A percentile compares a stretch with the other conserved stretches of the same genome.
Conservation (phyloP, 1,140 invertebrate genomes). For the Tribolium castaneum region DNA sequence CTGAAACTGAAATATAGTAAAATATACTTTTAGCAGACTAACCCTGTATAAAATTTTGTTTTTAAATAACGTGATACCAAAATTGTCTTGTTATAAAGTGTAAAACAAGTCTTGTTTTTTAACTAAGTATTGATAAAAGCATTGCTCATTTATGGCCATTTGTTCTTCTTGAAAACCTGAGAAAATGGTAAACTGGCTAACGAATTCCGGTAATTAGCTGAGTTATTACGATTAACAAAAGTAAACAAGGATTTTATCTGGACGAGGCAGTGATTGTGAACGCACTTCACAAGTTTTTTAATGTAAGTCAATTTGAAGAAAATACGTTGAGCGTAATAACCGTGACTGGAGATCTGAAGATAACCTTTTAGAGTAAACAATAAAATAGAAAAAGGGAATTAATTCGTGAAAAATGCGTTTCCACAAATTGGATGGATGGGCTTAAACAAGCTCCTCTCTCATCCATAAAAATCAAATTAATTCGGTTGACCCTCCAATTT, state of each 20-base stretch:
- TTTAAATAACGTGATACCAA: too few species aligned
- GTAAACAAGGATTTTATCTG: not conserved
- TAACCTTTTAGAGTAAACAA: not conserved
- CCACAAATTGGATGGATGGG: not conserved
- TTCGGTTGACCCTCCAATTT: conserved; percentile 14
- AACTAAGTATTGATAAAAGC: not conserved
- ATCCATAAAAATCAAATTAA: not conserved
- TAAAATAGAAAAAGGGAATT: not conserved
- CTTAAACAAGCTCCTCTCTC: not conserved
- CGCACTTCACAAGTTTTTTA: not conserved
- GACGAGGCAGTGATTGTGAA: not conserved
- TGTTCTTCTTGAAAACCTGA: not conserved
- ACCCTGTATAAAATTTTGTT: too few species aligned
- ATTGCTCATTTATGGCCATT: not conserved
- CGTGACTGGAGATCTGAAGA: not conserved
- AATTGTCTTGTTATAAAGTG: too few species aligned
- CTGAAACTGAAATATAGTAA: too few species aligned
- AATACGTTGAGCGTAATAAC: not conserved
- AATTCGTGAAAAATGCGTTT: not conserved
- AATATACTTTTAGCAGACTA: too few species aligned
- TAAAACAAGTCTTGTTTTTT: not conserved
- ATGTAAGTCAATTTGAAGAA: not conserved
- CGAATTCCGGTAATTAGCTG: not conserved
- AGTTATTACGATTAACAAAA: not conserved
- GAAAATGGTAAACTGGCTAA: not conserved